A percentile compares a stretch with the other conserved stretches of the same genome.
Conservation (phyloP, 2,888 invertebrate genomes). For the Pyrgus malvae region DNA sequence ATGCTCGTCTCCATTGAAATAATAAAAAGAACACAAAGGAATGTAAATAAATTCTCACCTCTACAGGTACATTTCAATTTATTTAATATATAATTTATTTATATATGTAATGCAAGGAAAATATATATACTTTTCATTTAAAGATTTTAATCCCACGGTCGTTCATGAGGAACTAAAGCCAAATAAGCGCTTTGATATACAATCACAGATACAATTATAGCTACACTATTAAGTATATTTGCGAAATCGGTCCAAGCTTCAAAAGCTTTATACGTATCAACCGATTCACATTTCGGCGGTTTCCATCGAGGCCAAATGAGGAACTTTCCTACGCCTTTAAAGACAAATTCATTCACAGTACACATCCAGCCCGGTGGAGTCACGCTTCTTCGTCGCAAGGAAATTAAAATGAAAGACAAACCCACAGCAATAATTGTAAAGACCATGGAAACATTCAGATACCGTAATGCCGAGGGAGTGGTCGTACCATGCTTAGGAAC, state of each 20-base stretch:
- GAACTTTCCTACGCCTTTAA: constrained; percentile 33
- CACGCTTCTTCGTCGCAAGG: constrained; percentile 33
- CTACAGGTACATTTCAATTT: no score
- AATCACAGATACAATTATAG: no score
- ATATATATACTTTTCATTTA: background rate
- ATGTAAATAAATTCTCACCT: no score
- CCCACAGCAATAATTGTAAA: constrained; percentile 39
- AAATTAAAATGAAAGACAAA: constrained; percentile 39
- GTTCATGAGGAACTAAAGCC: background rate
- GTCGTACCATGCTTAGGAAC: constrained; percentile 43
- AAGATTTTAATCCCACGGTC: background rate
- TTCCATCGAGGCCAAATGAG: constrained; percentile 43
- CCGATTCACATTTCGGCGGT: constrained; percentile 6
- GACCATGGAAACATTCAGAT: constrained; percentile 44
- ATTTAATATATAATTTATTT: no score
- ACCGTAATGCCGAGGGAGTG: constrained; percentile 46
- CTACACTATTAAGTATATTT: constrained; percentile 41
- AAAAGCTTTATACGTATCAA: background rate
- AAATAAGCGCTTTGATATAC: background rate
- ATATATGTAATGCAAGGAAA: no score
- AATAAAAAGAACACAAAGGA: no score
- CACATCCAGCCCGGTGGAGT: constrained; percentile 38
- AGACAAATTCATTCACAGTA: constrained; percentile 38
- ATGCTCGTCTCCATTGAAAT: no score
- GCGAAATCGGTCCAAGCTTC: constrained; percentile 45